Conservation (phyloP, 1,140 invertebrate genomes). For the Drosophila murphyi region DNA sequence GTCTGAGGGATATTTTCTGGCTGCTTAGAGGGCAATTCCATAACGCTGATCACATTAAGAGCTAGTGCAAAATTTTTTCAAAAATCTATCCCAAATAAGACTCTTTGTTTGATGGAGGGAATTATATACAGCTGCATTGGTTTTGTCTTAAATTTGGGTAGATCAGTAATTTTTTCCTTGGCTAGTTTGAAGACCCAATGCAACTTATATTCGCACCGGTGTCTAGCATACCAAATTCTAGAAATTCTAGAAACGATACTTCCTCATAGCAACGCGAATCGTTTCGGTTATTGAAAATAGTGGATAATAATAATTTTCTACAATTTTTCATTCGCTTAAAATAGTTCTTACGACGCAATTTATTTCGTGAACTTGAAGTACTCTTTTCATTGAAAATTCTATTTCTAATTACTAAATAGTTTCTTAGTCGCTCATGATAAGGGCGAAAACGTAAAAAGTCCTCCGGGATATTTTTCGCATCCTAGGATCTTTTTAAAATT, state of each 20-base stretch:
- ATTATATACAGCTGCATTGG: no score
- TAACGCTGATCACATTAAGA: no score
- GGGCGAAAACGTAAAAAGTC: neutral
- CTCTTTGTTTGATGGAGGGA: neutral
- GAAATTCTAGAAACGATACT: neutral
- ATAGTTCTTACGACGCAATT: no score
- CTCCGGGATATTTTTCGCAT: neutral
- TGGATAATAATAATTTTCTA: neutral
- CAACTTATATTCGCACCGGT: neutral
- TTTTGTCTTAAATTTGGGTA: neutral
- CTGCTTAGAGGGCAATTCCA: no score
- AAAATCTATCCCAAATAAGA: neutral
- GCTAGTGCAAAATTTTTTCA: no score
- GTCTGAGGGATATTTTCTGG: no score
- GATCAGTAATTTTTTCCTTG: no score
- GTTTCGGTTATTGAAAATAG: neutral
- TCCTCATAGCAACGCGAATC: neutral
- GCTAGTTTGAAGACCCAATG: neutral
- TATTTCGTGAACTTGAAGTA: no score
- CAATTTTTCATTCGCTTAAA: no score
- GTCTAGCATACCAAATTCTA: neutral
- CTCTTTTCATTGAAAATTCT: no score
- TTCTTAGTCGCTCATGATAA: neutral
- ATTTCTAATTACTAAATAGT: constrained; percentile 4
- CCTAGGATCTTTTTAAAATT: neutral